phyloP scores from a whole-genome alignment of 2,113 vertebrate species.

The Carassius gibelio region DNA sequence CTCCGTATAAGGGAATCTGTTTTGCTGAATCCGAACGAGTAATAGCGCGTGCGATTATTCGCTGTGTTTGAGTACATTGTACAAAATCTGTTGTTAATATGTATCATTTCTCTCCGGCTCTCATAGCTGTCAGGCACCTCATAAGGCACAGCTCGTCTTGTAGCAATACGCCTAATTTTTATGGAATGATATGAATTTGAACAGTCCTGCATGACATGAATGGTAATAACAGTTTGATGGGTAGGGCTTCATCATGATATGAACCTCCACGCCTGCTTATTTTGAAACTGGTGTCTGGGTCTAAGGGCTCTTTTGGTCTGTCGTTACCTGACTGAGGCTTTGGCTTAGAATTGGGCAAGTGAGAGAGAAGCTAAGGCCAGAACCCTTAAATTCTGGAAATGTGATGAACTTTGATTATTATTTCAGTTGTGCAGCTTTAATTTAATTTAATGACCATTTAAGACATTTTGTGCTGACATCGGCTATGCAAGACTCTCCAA shows the following conservation, averaged over 20 bases:
- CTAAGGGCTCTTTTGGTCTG: background rate
- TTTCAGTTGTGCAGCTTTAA: background rate
- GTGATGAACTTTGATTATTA: background rate
- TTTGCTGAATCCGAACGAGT: background rate
- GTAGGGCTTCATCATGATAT: background rate
- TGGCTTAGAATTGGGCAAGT: background rate
- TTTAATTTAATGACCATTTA: background rate
- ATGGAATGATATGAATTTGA: background rate
- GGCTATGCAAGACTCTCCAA: background rate
- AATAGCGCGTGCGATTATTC: constrained; percentile 14
- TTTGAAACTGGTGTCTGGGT: background rate
- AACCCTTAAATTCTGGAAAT: background rate
- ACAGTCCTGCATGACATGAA: background rate
- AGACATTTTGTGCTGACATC: background rate
- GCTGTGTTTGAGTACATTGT: background rate
- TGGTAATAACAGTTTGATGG: background rate
- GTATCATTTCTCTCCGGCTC: background rate
- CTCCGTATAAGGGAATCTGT: constrained; percentile 5
- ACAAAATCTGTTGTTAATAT: constrained; percentile 21
- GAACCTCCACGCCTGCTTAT: background rate
- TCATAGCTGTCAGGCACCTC: constrained; percentile 12
- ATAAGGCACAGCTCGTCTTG: constrained; percentile 9
- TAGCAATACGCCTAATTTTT: background rate
- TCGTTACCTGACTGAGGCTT: background rate
- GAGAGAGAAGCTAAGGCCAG: background rate